Evolutionary conservation across 2,888 invertebrate genomes (phyloP).

Genomic region (Mallateleia sp.): DNA sequence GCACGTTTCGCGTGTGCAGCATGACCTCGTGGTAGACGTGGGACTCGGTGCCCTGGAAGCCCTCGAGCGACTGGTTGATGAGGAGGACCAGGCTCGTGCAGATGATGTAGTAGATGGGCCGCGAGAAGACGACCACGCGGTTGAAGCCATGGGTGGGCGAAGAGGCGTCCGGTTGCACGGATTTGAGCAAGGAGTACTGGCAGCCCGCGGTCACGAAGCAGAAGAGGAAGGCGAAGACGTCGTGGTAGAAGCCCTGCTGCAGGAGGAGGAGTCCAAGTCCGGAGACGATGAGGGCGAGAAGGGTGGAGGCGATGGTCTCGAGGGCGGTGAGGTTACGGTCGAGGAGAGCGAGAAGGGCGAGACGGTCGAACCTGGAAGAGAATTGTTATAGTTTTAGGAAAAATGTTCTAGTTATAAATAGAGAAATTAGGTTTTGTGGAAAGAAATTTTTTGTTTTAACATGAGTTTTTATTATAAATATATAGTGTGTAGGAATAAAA

Average conservation of each 20-base stretch:
- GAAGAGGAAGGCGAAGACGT: conserved; percentile 98
- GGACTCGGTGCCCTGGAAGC: conserved; percentile 89
- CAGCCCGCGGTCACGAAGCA: conserved; percentile 99
- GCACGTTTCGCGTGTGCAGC: conserved; percentile 92
- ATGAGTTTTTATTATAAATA: too few species aligned
- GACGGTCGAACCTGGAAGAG: conserved; percentile 96
- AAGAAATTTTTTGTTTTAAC: too few species aligned
- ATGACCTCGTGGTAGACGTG: conserved; percentile 91
- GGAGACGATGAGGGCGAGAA: conserved; percentile 96
- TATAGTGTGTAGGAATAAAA: too few species aligned
- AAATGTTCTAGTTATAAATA: too few species aligned
- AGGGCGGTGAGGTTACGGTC: conserved; percentile 96
- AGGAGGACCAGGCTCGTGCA: conserved; percentile 90
- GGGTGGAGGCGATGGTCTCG: conserved; percentile 95
- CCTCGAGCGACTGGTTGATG: conserved; percentile 88
- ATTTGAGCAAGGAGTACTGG: conserved; percentile 98
- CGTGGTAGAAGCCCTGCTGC: conserved; percentile 96
- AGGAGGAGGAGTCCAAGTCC: conserved; percentile 96
- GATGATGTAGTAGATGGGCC: conserved; percentile 98
- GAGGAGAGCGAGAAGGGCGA: conserved; percentile 97
- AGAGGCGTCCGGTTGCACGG: conserved; percentile 99
- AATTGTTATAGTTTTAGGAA: too few species aligned
- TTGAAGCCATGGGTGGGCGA: conserved; percentile 99
- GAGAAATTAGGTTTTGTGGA: too few species aligned
- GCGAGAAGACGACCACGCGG: conserved; percentile 97